Percentiles rank a stretch among this genome's conserved stretches.
Conservation (phyloP, 2,113 vertebrate genomes). For the Muntiacus reevesi region DNA sequence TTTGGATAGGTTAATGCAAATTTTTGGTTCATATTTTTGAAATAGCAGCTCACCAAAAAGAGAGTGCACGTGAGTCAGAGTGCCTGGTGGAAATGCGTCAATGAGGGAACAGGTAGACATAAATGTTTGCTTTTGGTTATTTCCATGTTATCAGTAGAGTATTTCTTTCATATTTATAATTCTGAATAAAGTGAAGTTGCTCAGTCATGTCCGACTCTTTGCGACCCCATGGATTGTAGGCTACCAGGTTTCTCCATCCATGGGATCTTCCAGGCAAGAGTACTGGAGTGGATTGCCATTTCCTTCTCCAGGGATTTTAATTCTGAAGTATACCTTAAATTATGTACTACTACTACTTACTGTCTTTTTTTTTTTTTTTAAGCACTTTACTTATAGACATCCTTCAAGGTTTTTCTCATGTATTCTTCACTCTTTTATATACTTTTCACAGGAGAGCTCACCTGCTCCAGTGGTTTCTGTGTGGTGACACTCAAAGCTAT, state of each 20-base stretch:
- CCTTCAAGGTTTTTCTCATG: not conserved
- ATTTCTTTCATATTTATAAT: not conserved
- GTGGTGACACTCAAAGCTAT: not conserved
- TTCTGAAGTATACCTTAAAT: not conserved
- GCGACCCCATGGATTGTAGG: too few relatives aligned
- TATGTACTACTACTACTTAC: not conserved
- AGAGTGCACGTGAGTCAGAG: not conserved
- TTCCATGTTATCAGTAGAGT: not conserved
- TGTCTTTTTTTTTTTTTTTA: not conserved
- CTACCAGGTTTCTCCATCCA: too few relatives aligned
- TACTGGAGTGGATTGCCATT: too few relatives aligned
- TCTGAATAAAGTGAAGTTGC: not conserved
- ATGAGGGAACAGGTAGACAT: too few relatives aligned
- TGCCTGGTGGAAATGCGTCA: not conserved
- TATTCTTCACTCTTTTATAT: not conserved
- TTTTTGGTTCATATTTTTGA: not conserved
- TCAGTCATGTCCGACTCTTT: too few relatives aligned
- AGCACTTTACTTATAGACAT: not conserved
- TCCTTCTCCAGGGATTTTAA: too few relatives aligned
- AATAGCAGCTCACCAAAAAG: not conserved
- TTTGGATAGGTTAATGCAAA: not conserved
- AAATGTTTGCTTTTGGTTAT: not conserved
- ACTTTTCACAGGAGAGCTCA: not conserved
- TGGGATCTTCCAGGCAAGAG: too few relatives aligned
- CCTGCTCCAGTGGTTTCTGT: not conserved